These are phyloP conservation scores for Carlito syrichta DNA, from an alignment of 2,113 vertebrate genomes.

Conservation along the genomic window DNA sequence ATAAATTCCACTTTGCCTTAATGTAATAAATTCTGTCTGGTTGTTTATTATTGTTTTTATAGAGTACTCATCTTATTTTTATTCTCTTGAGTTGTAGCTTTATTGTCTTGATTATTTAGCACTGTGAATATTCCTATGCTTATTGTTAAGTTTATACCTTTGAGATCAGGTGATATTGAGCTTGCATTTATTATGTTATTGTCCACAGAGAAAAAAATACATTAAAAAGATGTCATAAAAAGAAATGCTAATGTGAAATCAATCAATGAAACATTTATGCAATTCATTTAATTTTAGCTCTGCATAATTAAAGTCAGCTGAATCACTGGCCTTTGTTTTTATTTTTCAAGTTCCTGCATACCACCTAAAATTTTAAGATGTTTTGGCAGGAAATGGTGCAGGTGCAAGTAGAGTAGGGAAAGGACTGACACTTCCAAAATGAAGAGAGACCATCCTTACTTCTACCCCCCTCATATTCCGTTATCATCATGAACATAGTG, in stretches of 20 bases:
- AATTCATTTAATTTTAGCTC: background rate
- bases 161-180: background rate
- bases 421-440: background rate
- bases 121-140: background rate
- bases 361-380: background rate
- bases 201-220: background rate
- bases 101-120: background rate
- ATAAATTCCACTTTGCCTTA: background rate
- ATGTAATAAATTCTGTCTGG: background rate
- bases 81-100: background rate
- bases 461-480: accelerated
- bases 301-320: background rate
- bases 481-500: background rate
- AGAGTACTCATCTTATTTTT: background rate
- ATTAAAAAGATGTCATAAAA: slow-evolving; percentile 8
- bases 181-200: background rate
- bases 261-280: background rate
- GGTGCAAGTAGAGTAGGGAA: background rate
- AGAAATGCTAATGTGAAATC: background rate
- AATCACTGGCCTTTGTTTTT: background rate
- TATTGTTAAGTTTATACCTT: background rate
- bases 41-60: background rate
- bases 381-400: background rate
- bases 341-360: background rate
- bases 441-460: no score